Evolutionary conservation across 2,797 vertebrate genomes (phyloP), one percentile per base, ranked within the genome.

Genomic region (Chaenodraco wilsoni): DNA sequence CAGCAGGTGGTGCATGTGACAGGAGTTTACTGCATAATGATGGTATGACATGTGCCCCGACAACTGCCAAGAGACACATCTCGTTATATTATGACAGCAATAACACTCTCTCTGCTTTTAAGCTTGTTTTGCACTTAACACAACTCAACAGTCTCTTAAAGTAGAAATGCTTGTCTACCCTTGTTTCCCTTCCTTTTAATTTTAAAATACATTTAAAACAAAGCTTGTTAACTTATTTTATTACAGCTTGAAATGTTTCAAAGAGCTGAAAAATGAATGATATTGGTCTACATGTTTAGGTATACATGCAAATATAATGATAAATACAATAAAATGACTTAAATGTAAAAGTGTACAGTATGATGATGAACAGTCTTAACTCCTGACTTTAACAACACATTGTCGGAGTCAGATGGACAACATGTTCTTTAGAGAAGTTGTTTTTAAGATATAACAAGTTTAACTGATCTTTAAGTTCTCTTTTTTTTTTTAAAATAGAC

Each of bases 1-100:
- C 92, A 93, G 83, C 75, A 93, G 92, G 81, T 81, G 92, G 91
- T 83, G 90, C 76, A 81, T 77, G 46, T 84, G 76, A 73, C 78
- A 83, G 65, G 15, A 17, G 49, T 74, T 73, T 37, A 55, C 19
- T 55, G 10, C 31, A 46, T 64, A 43, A 51, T 62, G 37, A 48
- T 27, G 7, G 4, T 15, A 10, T 69, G 21, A 72, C 31, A 68
- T 65, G 55, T 74, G 60, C 50, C 59, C 48, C 63, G 50, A 72
- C 46, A 56, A 19, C 46, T 54, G 31, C 37, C 48, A 56, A 75
- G 31, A 51, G 62, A n/a, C 2, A 63, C 14, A 15, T 7, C 3
- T 33, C 4, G 16, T 65, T 45, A 11, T 23, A 21, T 52, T 19
- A 9, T 14, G 16, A 55, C 14, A 60, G 21, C 3, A 23, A 52